Base-by-base conservation (phyloP, 2,888 invertebrate genomes). In the Biston betularia region DNA sequence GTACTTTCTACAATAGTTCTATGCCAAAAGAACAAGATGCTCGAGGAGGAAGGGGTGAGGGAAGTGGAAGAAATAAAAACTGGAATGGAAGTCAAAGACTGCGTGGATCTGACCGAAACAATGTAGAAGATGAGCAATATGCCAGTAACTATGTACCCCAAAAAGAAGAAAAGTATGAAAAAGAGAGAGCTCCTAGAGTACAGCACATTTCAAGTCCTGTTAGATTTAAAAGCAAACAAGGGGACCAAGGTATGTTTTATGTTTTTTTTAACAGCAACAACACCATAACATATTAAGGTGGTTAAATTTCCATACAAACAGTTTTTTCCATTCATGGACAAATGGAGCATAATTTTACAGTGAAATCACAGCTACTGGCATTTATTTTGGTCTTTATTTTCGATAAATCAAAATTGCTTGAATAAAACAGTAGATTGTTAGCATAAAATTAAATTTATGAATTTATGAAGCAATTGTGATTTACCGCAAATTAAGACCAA, bases 1-100 rank as follows among this genome's bases (percentile, higher is more conserved):
- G 89, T 14, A 92, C 89, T 45, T 93, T 89, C 70, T 92, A 93
- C 66, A 93, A 92, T 74, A 93, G 90, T 75, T 77, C 86, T 52
- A 86, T 88, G 53, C 84, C 79, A 75, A 90, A 90, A 75, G 83
- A 84, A 62, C 89, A 90, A 63, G 92, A 92, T 76, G 82, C 84
- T 0, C 86, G 89, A 58, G 85, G 83, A 72, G 86, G 86, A 0
- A 85, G 85, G 68, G 85, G 84, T 6, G 72, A 73, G 12, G 63
- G 59, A 9, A 65, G 50, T 58, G 48, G 63, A 8, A 53, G 65
- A 38, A 56, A 81, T 14, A 84, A 83, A 53, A 89, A 86, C 73
- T 90, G 89, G 86, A 79, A 74, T 0, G 92, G 93, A 0, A 89
- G 87, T 65, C 90, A 90, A 60, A 75, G 93, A 9, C 59, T 92